Evolutionary conservation across 2,797 vertebrate species (phyloP).

Genomic region (Intellagama lesueurii): DNA sequence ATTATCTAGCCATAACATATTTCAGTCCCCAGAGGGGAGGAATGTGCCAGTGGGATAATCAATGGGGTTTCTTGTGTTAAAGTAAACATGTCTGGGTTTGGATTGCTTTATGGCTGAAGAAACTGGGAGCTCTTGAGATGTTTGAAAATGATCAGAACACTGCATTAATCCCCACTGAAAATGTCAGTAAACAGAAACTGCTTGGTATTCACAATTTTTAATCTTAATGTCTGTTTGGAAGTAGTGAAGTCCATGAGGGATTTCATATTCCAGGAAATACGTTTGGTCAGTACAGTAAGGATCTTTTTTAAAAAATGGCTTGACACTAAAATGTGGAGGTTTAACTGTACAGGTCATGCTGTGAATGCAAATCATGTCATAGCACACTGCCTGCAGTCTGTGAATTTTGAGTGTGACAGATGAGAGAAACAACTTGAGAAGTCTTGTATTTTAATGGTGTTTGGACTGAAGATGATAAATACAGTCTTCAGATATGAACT

Average conservation of each 20-base stretch:
- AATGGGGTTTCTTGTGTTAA: background rate
- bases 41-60: background rate
- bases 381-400: slow-evolving; percentile 38
- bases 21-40: background rate
- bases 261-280: slow-evolving; percentile 55
- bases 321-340: slow-evolving; percentile 53
- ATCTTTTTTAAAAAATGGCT: slow-evolving; percentile 26
- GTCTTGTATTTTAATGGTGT: slow-evolving; percentile 53
- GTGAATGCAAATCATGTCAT: slow-evolving; percentile 55
- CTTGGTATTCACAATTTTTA: slow-evolving; percentile 67
- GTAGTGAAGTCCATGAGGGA: slow-evolving; percentile 53
- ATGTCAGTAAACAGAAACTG: slow-evolving; percentile 59
- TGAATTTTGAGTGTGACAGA: slow-evolving; percentile 43
- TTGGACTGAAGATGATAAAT: slow-evolving; percentile 71
- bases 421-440: slow-evolving; percentile 68
- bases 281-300: slow-evolving; percentile 50
- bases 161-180: slow-evolving; percentile 33
- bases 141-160: background rate
- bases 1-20: background rate
- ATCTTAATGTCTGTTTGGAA: slow-evolving; percentile 68
- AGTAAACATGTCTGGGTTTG: background rate
- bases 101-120: background rate
- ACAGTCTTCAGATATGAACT: slow-evolving; percentile 72
- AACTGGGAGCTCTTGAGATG: background rate
- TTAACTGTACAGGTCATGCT: slow-evolving; percentile 50